Evolutionary conservation across 2,888 invertebrate genomes (phyloP), one percentile per base, ranked within the genome.

Genomic region (Macrophya alboannulata): DNA sequence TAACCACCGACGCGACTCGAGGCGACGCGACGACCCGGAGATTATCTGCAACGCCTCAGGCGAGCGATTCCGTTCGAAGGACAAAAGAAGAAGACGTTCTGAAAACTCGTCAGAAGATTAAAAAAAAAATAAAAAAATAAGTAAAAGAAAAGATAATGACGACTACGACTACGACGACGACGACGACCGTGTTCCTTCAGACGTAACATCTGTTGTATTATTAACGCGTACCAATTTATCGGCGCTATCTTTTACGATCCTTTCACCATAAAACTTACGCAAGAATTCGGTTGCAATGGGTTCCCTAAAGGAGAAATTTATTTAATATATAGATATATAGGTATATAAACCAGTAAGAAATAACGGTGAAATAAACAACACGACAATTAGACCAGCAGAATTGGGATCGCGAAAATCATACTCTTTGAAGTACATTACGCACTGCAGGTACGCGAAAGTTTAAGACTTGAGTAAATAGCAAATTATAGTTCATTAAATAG

Each of bases 121-220:
- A 62, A n/a, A 43, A n/a, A 62, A 17, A 55, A 59, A 43, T 43
- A 55, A 55, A 40, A 9, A 8, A 81, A 62, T 21, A 62, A 40
- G 4, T 40, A 43, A 43, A 43, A 77, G 9, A 31, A 31, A 77
- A 77, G 15, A 43, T 81, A 81, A 81, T 81, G 40, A 62, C 79
- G 31, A 31, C 31, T 1, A 31, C 31, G 12, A 81, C 40, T n/a
- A n/a, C n/a, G n/a, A n/a, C n/a, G 31, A 31, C 31, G 31, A 31
- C 31, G 12, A 81, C 40, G 59, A 81, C 43, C 62, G 79, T 81
- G 59, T 43, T 81, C 59, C 37, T 21, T 6, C 79, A 81, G 21
- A 62, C 81, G 59, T 62, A 81, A 43, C 81, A 81, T 81, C 81
- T 81, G 81, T 59, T 81, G 62, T 62, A 25, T 81, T 81, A 81